Base-by-base conservation (phyloP, 2,113 vertebrate genomes). In the Clarias macrocephalus region DNA sequence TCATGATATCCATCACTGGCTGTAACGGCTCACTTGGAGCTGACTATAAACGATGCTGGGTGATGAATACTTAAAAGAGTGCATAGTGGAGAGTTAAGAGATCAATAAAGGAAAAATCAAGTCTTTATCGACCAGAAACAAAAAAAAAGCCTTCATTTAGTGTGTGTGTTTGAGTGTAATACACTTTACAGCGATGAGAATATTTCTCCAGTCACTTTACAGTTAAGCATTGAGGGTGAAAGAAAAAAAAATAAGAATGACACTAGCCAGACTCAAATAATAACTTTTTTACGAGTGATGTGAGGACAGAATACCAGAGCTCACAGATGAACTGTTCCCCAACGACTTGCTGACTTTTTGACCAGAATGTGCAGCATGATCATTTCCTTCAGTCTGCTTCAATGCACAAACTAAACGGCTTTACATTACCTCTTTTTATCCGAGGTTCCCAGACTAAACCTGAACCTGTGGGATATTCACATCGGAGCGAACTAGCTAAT, bases 1-100 rank as follows among this genome's bases (percentile, higher is more conserved):
- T 70, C 85, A 57, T 80, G 33, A 81, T 70, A 72, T 82, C 33
- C 16, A 60, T 68, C 54, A 73, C 54, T 82, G 79, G 18, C 1
- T 30, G 25, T 25, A 83, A 30, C 37, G 42, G 70, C 65, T 70
- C 10, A 12, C 54, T 11, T 52, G 33, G 80, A 65, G 52, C 21
- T 21, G 16, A 33, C 15, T 68, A 2, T 60, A 30, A 59, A 5
- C 59, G 28, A 62, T 37, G 10, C 9, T 33, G 77, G 18, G 5
- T 54, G 63, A 83, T 65, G 62, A 83, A 48, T 28, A 52, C 5
- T 63, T 28, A 80, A 28, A 52, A 60, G 30, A 42, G 59, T 25
- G 19, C 19, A 25, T 30, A 28, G 56, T 62, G 5, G 1, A 83
- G 15, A 30, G 15, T 54, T 42, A 25, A 65, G 23, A 3, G 25